phyloP scores from a whole-genome alignment of 2,113 vertebrate species.

The Elachura formosa region DNA sequence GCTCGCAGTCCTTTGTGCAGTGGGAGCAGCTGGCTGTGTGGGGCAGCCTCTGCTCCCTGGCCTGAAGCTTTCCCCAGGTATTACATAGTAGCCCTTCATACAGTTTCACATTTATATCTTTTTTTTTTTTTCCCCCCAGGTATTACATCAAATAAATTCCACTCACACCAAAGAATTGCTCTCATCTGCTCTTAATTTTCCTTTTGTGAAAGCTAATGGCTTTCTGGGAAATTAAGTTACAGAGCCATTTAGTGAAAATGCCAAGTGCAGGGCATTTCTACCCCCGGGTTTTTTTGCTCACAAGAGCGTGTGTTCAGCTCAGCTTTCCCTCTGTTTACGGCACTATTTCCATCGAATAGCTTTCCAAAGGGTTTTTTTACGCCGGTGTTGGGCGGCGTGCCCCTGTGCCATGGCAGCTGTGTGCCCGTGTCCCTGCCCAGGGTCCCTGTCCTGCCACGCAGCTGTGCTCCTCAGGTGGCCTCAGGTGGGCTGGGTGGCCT shows the following conservation, averaged over 20 bases:
- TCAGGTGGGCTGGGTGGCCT: too few species aligned
- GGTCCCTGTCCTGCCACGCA: too few species aligned
- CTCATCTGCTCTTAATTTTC: constrained; percentile 74
- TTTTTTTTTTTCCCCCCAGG: background rate
- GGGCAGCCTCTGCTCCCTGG: background rate
- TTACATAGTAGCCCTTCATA: too few species aligned
- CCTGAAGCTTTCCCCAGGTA: constrained; percentile 9
- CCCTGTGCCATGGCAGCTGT: too few species aligned
- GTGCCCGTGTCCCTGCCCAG: too few species aligned
- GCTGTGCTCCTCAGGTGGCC: too few species aligned
- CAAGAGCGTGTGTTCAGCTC: constrained; percentile 12
- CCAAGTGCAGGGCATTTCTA: constrained; percentile 65
- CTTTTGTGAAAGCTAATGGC: constrained; percentile 74
- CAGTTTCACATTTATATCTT: background rate
- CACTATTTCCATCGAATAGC: constrained; percentile 26
- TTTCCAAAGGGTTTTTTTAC: too few species aligned
- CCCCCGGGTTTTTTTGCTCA: constrained; percentile 50
- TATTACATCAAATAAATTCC: constrained; percentile 65
- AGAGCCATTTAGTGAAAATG: constrained; percentile 68
- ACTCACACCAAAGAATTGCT: constrained; percentile 63
- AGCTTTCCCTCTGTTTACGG: constrained; percentile 37
- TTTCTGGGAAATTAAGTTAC: constrained; percentile 79
- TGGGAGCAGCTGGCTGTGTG: background rate
- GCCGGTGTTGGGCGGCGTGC: too few species aligned
- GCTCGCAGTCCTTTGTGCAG: background rate